Evolutionary conservation across 2,888 invertebrate genomes (phyloP).

Genomic region (Euplagia quadripunctaria): DNA sequence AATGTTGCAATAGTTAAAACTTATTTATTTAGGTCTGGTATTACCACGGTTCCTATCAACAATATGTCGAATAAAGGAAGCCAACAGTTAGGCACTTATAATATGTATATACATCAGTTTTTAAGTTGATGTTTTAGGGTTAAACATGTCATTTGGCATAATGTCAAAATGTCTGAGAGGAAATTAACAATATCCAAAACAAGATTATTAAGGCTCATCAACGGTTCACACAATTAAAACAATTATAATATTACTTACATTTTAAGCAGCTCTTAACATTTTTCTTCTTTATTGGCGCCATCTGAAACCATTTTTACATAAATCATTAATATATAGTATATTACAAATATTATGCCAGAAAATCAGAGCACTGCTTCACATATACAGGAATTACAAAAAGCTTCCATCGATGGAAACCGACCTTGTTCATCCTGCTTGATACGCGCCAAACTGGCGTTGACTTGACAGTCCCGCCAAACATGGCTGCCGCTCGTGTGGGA

Average conservation of each 20-base stretch:
- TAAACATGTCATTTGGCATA: constrained; percentile 52
- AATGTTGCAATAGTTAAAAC: no score
- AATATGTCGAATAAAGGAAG: no score
- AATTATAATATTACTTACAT: constrained; percentile 43
- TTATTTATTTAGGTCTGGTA: no score
- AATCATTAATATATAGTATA: constrained; percentile 32
- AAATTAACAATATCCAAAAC: constrained; percentile 39
- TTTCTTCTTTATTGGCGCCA: constrained; percentile 35
- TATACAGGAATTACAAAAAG: constrained; percentile 59
- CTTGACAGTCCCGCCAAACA: constrained; percentile 86
- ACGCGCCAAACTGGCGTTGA: constrained; percentile 86
- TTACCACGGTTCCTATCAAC: no score
- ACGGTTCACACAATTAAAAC: constrained; percentile 32
- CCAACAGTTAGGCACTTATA: no score
- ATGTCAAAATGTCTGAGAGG: constrained; percentile 52
- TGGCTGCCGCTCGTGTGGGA: constrained; percentile 85
- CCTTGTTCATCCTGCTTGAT: constrained; percentile 78
- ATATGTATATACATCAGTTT: no score
- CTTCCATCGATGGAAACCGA: constrained; percentile 71
- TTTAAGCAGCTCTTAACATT: constrained; percentile 11
- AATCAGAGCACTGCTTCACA: constrained; percentile 42
- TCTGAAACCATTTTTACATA: constrained; percentile 63
- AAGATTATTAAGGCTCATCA: constrained; percentile 34
- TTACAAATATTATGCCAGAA: constrained; percentile 33
- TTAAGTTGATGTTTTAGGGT: constrained; percentile 35